Percentiles rank a stretch among this genome's conserved stretches.
These are phyloP conservation scores for Cynodonichthys magdalenae DNA, from an alignment of 2,797 vertebrate species.

Conservation along the genomic window DNA sequence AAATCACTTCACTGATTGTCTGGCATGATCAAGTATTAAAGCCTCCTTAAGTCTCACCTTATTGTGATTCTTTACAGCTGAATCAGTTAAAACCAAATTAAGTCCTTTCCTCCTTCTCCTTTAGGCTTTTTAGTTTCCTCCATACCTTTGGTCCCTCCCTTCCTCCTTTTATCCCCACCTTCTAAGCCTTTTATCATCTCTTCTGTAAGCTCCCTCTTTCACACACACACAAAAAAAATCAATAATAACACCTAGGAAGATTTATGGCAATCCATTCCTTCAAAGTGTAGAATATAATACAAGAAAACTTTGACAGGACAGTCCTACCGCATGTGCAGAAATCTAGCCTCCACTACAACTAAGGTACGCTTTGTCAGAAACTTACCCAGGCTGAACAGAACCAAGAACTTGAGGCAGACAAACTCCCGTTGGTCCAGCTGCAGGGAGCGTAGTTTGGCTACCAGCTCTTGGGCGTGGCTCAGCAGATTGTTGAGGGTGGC, in stretches of 20 bases:
- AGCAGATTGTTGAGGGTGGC: slow-evolving; percentile 95
- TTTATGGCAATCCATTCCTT: neutral
- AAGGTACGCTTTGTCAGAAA: slow-evolving; percentile 20
- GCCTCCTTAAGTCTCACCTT: too few species aligned
- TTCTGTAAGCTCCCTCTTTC: neutral
- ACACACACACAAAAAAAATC: slow-evolving; percentile 2
- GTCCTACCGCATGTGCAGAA: neutral
- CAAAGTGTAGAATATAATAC: neutral
- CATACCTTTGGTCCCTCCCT: slow-evolving; percentile 7
- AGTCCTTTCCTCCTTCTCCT: neutral
- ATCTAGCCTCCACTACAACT: neutral
- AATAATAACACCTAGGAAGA: neutral
- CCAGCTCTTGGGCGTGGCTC: slow-evolving; percentile 94
- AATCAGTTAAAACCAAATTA: neutral
- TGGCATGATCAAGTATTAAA: too few species aligned
- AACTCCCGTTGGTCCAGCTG: slow-evolving; percentile 98
- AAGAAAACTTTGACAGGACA: neutral
- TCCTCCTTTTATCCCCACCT: slow-evolving; percentile 6
- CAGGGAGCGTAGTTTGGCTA: slow-evolving; percentile 92
- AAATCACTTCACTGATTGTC: too few species aligned
- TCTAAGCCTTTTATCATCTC: neutral
- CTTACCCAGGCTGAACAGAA: slow-evolving; percentile 98
- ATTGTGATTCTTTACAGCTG: neutral
- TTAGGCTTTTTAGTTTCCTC: neutral
- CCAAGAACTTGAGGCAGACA: slow-evolving; percentile 98